Evolutionary conservation across 2,113 vertebrate species (phyloP), one percentile per base, ranked within the genome.

Genomic region (Chlorodrepanis virens): DNA sequence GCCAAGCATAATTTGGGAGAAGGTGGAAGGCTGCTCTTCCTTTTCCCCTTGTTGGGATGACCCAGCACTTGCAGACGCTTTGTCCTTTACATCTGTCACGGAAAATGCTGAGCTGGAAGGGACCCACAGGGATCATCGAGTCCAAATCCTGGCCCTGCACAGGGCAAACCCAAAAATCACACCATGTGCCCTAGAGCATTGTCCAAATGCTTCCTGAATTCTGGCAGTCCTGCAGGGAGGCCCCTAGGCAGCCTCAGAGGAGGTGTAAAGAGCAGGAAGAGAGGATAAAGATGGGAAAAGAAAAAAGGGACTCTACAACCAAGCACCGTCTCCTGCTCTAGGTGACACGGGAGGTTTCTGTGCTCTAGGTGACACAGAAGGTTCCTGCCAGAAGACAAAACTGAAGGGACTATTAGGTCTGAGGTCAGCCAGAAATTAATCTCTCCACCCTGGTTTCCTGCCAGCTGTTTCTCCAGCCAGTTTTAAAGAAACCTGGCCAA

Each of bases 11-110:
- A 14, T 75, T 68, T 28, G 1, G 52, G 27, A 92, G 68, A 90
- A 95, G 76, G 76, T 96, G 60, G 79, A 67, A 80, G 92, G 79
- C n/a, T n/a, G n/a, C 19, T 50, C 27, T 76, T 94, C 64, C 79
- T 61, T 50, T 61, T n/a, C 50, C 78, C 29, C 33, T 70, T 17
- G 53, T 24, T 72, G n/a, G 25, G 63, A 72, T 85, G 54, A 67
- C 7, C 45, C 64, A 94, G 71, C 44, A 42, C 35, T 39, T 7
- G 20, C 50, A 88, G 76, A 37, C 8, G 10, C 25, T 39, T 47
- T 47, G 47, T 74, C 40, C 79, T 92, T 64, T 44, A 21, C 52
- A 54, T 52, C 64, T 49, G 57, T 24, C 35, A 33, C 7, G 27
- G 64, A 42, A 70, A 56, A 49, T 33, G 79, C 49, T 77, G 64